Evolutionary conservation across 2,888 invertebrate species (phyloP).

Genomic region (Exephanes ischioxanthus): DNA sequence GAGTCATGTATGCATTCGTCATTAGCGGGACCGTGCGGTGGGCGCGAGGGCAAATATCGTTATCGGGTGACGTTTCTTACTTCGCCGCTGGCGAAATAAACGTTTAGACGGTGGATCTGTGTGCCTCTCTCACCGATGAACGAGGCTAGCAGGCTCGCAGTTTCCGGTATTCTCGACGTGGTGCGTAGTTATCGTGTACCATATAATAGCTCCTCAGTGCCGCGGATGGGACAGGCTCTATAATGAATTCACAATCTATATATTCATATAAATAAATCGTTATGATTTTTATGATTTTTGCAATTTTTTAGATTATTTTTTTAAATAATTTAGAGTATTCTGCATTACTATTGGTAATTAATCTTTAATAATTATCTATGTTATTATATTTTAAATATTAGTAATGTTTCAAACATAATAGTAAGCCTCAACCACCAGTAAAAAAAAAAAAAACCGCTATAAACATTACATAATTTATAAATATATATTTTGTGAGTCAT

Average conservation of each 20-base stretch:
- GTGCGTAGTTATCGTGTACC: slow-evolving; percentile 1
- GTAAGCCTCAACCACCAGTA: no score
- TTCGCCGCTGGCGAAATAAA: slow-evolving; percentile 56
- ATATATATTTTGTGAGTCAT: slow-evolving; percentile 3
- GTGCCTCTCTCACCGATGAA: slow-evolving; percentile 24
- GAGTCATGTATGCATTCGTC: slow-evolving; percentile 66
- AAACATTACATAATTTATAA: background rate
- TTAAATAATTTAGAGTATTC: no score
- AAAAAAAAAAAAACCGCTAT: no score
- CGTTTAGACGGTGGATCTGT: background rate
- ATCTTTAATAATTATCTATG: no score
- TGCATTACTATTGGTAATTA: no score
- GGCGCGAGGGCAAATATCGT: slow-evolving; percentile 70
- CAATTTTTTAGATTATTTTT: background rate
- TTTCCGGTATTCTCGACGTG: slow-evolving; percentile 25
- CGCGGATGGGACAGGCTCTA: background rate
- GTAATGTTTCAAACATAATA: no score
- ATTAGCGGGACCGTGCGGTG: slow-evolving; percentile 66
- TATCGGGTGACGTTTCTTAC: slow-evolving; percentile 71
- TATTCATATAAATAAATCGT: background rate
- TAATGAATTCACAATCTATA: background rate
- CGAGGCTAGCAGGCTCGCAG: slow-evolving; percentile 29
- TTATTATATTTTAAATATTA: no score
- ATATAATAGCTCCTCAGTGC: background rate
- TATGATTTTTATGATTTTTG: background rate